Base-by-base conservation (phyloP, 1,140 invertebrate species). In the Frieseomelitta varia region DNA sequence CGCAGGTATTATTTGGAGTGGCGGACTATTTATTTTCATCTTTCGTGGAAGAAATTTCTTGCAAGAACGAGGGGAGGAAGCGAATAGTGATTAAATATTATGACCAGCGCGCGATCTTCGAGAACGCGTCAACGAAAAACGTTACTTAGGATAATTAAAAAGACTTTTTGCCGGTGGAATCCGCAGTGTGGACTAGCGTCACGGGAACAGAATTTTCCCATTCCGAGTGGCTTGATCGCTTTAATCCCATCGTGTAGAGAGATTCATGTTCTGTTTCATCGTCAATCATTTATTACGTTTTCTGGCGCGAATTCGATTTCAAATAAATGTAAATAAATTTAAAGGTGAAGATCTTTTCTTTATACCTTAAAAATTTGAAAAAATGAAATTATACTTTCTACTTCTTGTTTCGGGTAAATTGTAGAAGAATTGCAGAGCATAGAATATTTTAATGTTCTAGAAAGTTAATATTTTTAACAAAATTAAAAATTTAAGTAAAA, bases 141-240 rank as follows among this genome's bases (percentile, higher is more conserved):
- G 91, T 94, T 94, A 95, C 94, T 95, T 95, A 94, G 93, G 90
- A 93, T 95, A 95, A 95, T 95, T 95, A 94, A 94, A 94, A 91
- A 90, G 92, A 91, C 90, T 92, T 93, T 91, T 89, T 88, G 81
- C 79, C 87, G 78, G 88, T 90, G 75, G 55, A 91, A 91, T 93
- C 88, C 87, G 87, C 84, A 85, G 51, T 55, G 88, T 80, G 85
- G 90, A 87, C 27, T 84, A 87, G 81, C 83, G 68, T 65, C 73
- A 72, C 71, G 51, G 56, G 17, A 39, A 63, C 47, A 79, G 30
- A 71, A 79, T 72, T 84, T 63, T 63, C 76, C 34, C 65, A n/a
- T 58, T 69, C 75, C n/a, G 65, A 79, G 12, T 10, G n/a, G n/a
- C 55, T 53, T 77, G 65, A 68, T 75, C 71, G 39, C 56, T 56